Percentiles rank a stretch among this genome's conserved stretches.
Evolutionary conservation across 2,113 vertebrate species (phyloP).

Genomic region (Typhlomys cinereus): DNA sequence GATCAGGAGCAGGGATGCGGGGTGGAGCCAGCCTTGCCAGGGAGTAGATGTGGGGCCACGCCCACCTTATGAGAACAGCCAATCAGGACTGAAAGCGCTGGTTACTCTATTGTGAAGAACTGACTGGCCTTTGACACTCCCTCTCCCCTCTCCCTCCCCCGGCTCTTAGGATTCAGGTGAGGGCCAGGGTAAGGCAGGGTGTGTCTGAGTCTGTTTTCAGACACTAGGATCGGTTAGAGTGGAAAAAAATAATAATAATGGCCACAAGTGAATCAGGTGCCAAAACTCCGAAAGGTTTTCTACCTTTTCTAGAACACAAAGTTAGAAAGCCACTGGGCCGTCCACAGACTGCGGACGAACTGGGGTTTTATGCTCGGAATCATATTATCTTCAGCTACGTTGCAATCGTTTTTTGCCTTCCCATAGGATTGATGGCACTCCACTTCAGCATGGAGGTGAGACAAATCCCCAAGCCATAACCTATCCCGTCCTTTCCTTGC

Average conservation of each 20-base stretch:
- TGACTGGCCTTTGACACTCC: not conserved
- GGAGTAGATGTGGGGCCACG: not conserved
- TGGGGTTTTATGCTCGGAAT: slow-evolving; percentile 51
- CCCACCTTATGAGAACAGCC: slow-evolving; percentile 54
- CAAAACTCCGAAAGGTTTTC: not conserved
- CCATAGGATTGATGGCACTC: not conserved
- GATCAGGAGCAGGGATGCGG: not conserved
- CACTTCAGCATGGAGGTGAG: slow-evolving; percentile 33
- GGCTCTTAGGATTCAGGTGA: not conserved
- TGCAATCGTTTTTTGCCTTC: not conserved
- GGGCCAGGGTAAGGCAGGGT: not conserved
- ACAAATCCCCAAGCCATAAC: not conserved
- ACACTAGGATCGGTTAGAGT: not conserved
- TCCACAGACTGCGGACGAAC: slow-evolving; percentile 46
- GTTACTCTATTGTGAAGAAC: slow-evolving; percentile 62
- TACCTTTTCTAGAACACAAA: accelerated
- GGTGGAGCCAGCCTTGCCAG: no score
- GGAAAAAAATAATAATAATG: slow-evolving; percentile 64
- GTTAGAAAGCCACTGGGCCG: not conserved
- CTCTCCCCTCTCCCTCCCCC: no score
- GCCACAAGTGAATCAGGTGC: accelerated
- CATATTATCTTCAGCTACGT: accelerated
- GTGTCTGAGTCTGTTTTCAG: not conserved
- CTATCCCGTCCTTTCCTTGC: not conserved
- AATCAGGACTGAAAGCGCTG: slow-evolving; percentile 54